Percentiles rank a stretch among this genome's conserved stretches.
Conservation (phyloP, 2,888 invertebrate genomes). For the Tipula helvola region DNA sequence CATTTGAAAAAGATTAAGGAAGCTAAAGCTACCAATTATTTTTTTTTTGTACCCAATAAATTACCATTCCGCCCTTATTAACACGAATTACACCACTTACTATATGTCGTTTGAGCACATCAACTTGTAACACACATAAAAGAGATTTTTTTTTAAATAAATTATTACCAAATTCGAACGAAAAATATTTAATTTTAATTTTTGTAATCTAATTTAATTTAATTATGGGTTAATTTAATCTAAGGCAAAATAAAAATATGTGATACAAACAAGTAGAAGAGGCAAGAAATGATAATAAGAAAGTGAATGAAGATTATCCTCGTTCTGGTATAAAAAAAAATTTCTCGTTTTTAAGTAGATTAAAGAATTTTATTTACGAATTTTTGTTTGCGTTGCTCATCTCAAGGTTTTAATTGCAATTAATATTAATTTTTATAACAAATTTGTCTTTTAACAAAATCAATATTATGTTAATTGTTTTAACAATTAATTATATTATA, state of each 20-base stretch:
- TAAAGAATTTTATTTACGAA: background rate
- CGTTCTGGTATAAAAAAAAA: background rate
- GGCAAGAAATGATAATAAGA: background rate
- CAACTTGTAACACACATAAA: background rate
- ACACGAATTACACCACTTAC: too few species aligned
- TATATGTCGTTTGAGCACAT: too few species aligned
- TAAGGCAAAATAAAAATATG: background rate
- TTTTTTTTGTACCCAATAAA: too few species aligned
- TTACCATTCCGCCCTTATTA: too few species aligned
- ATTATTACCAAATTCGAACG: background rate
- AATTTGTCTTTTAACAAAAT: background rate
- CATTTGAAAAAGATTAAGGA: background rate
- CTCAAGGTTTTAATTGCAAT: background rate
- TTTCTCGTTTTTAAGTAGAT: background rate
- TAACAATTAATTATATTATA: background rate
- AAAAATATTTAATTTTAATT: background rate
- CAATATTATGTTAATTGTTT: background rate
- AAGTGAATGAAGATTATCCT: background rate
- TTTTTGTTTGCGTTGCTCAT: background rate
- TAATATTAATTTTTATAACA: background rate
- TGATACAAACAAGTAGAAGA: background rate
- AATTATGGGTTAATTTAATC: background rate
- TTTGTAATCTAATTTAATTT: background rate
- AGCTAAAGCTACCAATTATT: background rate
- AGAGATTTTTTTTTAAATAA: background rate